These are phyloP conservation scores for Habroteleia sp. DNA, from an alignment of 2,888 invertebrate genomes.

Conservation along the genomic window DNA sequence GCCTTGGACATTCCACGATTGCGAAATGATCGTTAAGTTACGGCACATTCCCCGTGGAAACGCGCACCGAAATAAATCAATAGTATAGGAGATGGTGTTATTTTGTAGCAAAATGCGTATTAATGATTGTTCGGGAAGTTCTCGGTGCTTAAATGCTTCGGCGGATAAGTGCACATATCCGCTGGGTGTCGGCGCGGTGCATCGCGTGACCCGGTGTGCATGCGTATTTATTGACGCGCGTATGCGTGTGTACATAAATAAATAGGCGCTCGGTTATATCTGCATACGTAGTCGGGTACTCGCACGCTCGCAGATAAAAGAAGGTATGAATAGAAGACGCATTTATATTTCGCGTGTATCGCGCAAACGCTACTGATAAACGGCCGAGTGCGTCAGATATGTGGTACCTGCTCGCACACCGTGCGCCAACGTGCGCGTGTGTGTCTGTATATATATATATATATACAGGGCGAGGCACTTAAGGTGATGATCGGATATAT, in stretches of 20 bases:
- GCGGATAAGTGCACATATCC: slow-evolving; percentile 51
- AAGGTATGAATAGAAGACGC: slow-evolving; percentile 76
- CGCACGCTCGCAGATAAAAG: slow-evolving; percentile 66
- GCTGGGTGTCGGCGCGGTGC: slow-evolving; percentile 56
- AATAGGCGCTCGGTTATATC: slow-evolving; percentile 62
- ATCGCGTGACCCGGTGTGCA: slow-evolving; percentile 58
- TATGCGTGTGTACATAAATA: slow-evolving; percentile 61
- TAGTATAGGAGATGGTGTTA: slow-evolving; percentile 10
- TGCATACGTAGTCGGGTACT: slow-evolving; percentile 58
- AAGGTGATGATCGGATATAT: slow-evolving; percentile 65
- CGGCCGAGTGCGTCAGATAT: slow-evolving; percentile 60
- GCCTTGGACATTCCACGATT: slow-evolving; percentile 1
- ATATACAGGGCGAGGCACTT: slow-evolving; percentile 62
- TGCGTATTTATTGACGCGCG: slow-evolving; percentile 56
- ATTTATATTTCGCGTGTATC: slow-evolving; percentile 73
- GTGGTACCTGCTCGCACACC: slow-evolving; percentile 48
- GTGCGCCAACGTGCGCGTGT: not conserved
- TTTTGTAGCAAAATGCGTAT: slow-evolving; percentile 27
- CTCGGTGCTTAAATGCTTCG: slow-evolving; percentile 26
- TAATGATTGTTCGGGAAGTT: slow-evolving; percentile 47
- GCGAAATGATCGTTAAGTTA: slow-evolving; percentile 1
- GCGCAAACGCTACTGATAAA: slow-evolving; percentile 69
- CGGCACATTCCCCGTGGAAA: slow-evolving; percentile 3
- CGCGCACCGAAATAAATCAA: slow-evolving; percentile 19
- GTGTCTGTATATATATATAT: slow-evolving; percentile 5